Evolutionary conservation across 2,113 vertebrate genomes (phyloP).

Genomic region (Willisornis vidua): DNA sequence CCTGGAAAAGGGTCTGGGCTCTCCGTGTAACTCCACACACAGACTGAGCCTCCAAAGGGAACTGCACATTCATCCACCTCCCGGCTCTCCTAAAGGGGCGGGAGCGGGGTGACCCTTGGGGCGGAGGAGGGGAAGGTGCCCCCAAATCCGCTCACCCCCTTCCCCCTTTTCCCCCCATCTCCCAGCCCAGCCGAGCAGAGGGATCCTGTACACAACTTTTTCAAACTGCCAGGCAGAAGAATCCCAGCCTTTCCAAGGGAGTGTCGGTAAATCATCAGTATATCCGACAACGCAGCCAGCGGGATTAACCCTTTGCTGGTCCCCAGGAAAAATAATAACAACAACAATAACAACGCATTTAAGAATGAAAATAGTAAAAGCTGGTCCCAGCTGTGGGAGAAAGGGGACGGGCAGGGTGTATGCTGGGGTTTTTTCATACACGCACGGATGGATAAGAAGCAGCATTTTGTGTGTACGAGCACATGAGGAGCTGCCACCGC

Average conservation of each 20-base stretch:
- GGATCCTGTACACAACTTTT: slow-evolving; percentile 45
- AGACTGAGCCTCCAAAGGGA: not conserved
- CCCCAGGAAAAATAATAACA: not conserved
- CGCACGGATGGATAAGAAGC: not conserved
- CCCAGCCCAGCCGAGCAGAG: not conserved
- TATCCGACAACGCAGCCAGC: slow-evolving; percentile 57
- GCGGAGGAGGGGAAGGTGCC: not conserved
- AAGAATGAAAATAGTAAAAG: not conserved
- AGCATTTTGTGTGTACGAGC: not conserved
- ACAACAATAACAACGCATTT: not conserved
- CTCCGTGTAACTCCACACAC: not conserved
- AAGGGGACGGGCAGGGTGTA: not conserved
- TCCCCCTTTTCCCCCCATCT: not conserved
- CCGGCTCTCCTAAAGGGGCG: not conserved
- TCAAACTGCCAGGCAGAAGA: slow-evolving; percentile 57
- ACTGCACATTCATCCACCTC: not conserved
- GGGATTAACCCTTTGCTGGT: slow-evolving; percentile 48
- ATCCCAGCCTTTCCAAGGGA: slow-evolving; percentile 66
- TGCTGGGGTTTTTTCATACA: fast-evolving
- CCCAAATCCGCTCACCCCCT: not conserved
- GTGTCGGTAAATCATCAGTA: slow-evolving; percentile 65
- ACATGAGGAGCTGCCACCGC: not conserved
- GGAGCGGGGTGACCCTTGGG: not conserved
- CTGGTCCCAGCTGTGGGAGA: not conserved
- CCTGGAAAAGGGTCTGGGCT: not conserved